Evolutionary conservation across 2,797 vertebrate species (phyloP).

Genomic region (Helostoma temminkii): DNA sequence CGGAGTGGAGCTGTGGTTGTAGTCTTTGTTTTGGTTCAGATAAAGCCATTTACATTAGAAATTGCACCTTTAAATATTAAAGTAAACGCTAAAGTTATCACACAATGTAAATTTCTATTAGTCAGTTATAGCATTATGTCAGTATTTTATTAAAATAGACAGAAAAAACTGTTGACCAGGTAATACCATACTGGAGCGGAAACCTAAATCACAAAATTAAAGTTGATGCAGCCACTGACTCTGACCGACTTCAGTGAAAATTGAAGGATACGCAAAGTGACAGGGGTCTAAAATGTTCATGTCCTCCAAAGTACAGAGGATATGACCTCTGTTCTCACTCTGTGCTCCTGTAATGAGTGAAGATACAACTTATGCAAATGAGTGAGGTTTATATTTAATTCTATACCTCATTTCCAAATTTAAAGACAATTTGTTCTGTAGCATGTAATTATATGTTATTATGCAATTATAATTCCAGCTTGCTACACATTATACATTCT

Average conservation of each 20-base stretch:
- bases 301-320: background rate
- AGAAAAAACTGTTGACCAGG: no score
- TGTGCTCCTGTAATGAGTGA: background rate
- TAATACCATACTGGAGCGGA: no score
- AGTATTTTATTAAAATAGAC: no score
- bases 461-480: slow-evolving; percentile 18
- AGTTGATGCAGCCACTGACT: background rate
- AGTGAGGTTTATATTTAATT: no score
- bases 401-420: no score
- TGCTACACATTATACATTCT: slow-evolving; percentile 5
- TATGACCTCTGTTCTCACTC: background rate
- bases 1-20: no score
- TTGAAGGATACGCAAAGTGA: background rate
- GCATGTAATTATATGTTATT: slow-evolving; percentile 32
- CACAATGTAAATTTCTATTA: no score
- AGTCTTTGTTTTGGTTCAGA: no score
- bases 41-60: no score
- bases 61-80: no score
- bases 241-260: background rate
- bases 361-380: background rate
- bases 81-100: no score
- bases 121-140: no score
- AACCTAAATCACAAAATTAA: slow-evolving; percentile 8
- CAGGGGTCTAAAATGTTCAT: background rate
- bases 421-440: slow-evolving; percentile 19